Evolutionary conservation across 2,888 invertebrate species (phyloP), one percentile per base, ranked within the genome.

Genomic region (Himalopsyche kuldschensis): DNA sequence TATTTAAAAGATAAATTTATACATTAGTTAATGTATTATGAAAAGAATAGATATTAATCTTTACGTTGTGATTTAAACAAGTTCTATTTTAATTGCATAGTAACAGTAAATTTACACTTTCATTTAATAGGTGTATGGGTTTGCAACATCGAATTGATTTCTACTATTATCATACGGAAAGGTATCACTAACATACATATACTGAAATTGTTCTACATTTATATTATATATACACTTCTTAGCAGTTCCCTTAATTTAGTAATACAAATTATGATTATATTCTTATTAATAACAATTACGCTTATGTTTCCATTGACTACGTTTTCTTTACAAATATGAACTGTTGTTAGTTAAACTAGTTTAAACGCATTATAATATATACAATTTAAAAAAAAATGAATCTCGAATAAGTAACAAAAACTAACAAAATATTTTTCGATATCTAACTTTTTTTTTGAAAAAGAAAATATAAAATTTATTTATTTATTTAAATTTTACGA

Each of bases 231-330:
- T 48, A 79, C 46, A 79, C 35, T 69, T 24, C 4, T 82, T 78
- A 76, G 76, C 10, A 55, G 10, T 8, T 55, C 3, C 3, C 20
- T 81, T 47, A 81, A 24, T n/a, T 79, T 79, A 76, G 76, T 35
- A 80, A 79, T 83, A 83, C 79, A 83, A 83, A 83, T 83, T 77
- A 46, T 82, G 82, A 78, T 82, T 82, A 46, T 11, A 27, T 31
- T 78, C 41, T 30, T 55, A 77, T 5, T n/a, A 20, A 35, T 35
- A 63, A 81, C 30, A 55, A 24, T 48, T 75, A 79, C 41, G 41
- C 41, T 41, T 47, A n/a, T 17, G 20, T 46, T 75, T 77, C 75
- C 82, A 83, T 80, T 80, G 76, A 80, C 82, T 83, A 83, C 79
- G 47, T 63, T 35, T 31, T 83, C 75, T 83, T 75, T 48, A 81